Conservation (phyloP, 2,888 invertebrate genomes). For the Xestia rhomboidea region DNA sequence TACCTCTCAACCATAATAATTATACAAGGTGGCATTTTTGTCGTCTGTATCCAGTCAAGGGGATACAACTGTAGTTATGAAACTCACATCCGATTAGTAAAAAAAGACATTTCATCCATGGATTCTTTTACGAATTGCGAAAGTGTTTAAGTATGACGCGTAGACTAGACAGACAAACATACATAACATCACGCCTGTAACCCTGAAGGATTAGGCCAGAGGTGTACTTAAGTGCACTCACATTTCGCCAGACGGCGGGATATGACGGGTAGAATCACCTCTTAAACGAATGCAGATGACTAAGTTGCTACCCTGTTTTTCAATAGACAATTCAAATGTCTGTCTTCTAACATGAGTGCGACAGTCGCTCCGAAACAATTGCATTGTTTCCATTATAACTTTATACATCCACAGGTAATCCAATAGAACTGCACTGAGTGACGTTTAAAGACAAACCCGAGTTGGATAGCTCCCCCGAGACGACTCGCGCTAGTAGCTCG, state of each 20-base stretch:
- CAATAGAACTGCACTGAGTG: conserved; percentile 58
- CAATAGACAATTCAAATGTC: background rate
- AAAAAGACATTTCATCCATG: background rate
- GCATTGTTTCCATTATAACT: conserved; percentile 46
- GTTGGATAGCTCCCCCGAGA: conserved; percentile 65
- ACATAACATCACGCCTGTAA: too few relatives aligned
- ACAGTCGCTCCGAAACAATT: conserved; percentile 3
- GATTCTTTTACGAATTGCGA: background rate
- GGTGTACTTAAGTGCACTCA: too few relatives aligned
- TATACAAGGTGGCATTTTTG: background rate
- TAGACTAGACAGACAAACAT: too few relatives aligned
- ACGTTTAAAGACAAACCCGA: conserved; percentile 68
- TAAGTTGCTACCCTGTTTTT: background rate
- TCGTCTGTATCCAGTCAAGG: background rate
- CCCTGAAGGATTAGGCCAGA: too few relatives aligned
- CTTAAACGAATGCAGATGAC: background rate
- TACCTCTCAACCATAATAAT: background rate
- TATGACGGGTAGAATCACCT: background rate
- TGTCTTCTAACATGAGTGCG: background rate
- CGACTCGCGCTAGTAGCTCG: conserved; percentile 41
- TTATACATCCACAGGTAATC: conserved; percentile 54
- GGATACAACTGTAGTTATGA: background rate
- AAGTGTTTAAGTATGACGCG: too few relatives aligned
- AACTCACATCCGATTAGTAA: background rate
- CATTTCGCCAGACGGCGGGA: background rate